phyloP scores from a whole-genome alignment of 2,888 invertebrate species.

The Ethmia dodecea region DNA sequence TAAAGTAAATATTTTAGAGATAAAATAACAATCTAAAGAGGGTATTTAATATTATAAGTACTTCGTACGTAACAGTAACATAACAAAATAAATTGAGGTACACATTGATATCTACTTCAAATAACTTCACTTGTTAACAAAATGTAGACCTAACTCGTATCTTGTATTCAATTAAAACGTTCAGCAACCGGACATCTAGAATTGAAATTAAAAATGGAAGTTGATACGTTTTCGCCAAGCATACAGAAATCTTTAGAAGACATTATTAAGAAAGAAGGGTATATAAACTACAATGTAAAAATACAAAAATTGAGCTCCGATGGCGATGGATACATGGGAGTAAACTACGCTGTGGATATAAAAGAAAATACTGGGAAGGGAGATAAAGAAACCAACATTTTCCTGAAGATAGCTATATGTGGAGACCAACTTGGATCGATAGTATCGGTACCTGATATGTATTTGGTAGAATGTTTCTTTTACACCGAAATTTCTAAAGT shows the following conservation, averaged over 20 bases:
- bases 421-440: slow-evolving; percentile 25
- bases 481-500: slow-evolving; percentile 38
- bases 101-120: too few species aligned
- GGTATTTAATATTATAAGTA: too few species aligned
- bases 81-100: too few species aligned
- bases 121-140: too few species aligned
- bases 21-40: too few species aligned
- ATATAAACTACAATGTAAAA: slow-evolving; percentile 20
- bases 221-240: background rate
- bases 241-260: slow-evolving; percentile 14
- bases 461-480: slow-evolving; percentile 34
- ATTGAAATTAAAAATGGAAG: too few species aligned
- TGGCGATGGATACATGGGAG: slow-evolving; percentile 37
- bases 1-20: too few species aligned
- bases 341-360: slow-evolving; percentile 34
- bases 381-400: slow-evolving; percentile 32
- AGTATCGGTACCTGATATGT: slow-evolving; percentile 32
- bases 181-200: too few species aligned
- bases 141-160: too few species aligned
- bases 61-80: too few species aligned
- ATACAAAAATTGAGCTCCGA: slow-evolving; percentile 26
- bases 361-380: slow-evolving; percentile 26
- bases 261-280: slow-evolving; percentile 28
- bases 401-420: slow-evolving; percentile 37
- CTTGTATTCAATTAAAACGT: too few species aligned